A percentile compares a stretch with the other conserved stretches of the same genome.
These are phyloP conservation scores for Eueremaeus valkanovi DNA, from an alignment of 2,888 invertebrate species.

Conservation along the genomic window DNA sequence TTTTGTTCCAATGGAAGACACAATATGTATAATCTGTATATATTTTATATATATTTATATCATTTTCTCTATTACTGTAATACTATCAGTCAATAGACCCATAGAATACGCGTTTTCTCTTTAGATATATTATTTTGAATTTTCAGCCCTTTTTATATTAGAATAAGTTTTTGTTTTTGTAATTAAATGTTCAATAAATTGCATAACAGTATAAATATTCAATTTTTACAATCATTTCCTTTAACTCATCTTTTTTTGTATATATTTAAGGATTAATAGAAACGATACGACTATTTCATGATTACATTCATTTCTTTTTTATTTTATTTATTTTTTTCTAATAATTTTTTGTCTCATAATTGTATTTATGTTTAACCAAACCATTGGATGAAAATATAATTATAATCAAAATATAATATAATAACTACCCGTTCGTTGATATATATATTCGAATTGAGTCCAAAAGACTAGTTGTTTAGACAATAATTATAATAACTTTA, in stretches of 20 bases:
- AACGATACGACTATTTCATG: constrained; percentile 14
- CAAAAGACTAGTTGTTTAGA: constrained; percentile 20
- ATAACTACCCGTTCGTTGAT: constrained; percentile 28
- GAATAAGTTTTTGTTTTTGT: neutral
- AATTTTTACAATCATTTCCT: neutral
- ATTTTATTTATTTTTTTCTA: no score
- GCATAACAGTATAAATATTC: constrained; percentile 10
- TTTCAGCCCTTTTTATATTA: constrained; percentile 12
- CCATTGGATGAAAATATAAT: neutral
- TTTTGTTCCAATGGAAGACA: neutral
- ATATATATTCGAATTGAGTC: constrained; percentile 21
- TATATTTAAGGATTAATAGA: neutral
- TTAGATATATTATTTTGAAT: neutral
- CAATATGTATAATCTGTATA: neutral
- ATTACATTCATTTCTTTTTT: no score
- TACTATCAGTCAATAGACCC: no score
- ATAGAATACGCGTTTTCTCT: no score
- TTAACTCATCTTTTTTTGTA: neutral
- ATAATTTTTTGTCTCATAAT: no score
- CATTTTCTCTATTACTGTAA: no score
- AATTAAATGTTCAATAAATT: constrained; percentile 20
- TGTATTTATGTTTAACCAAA: no score
- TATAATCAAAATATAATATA: no score
- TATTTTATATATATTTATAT: no score
- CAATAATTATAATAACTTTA: neutral